These are phyloP conservation scores for Eupleurogrammus muticus DNA, from an alignment of 2,797 vertebrate genomes.

Conservation along the genomic window DNA sequence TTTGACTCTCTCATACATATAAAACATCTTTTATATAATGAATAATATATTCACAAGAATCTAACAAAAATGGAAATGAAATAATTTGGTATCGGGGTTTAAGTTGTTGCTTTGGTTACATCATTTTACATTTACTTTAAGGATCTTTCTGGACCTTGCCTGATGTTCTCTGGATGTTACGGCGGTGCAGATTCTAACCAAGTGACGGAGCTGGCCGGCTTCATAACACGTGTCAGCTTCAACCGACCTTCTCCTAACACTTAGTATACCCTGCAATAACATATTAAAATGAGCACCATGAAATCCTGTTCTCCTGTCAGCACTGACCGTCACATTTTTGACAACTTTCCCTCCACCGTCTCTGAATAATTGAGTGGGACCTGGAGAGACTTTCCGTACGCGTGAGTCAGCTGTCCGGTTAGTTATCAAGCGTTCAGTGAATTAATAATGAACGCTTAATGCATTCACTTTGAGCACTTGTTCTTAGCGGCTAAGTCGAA, in stretches of 20 bases:
- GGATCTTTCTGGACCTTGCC: slow-evolving; percentile 20
- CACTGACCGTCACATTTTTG: slow-evolving; percentile 17
- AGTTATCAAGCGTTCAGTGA: slow-evolving; percentile 21
- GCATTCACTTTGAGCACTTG: slow-evolving; percentile 26
- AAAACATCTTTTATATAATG: too few species aligned
- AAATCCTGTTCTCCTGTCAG: background rate
- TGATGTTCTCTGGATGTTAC: slow-evolving; percentile 63
- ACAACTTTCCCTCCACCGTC: background rate
- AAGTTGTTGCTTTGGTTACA: background rate
- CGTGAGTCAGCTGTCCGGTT: slow-evolving; percentile 27
- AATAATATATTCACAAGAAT: too few species aligned
- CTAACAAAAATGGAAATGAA: too few species aligned
- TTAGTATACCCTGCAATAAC: slow-evolving; percentile 46
- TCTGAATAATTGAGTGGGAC: slow-evolving; percentile 33
- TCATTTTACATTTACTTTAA: slow-evolving; percentile 7
- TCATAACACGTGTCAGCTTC: slow-evolving; percentile 34
- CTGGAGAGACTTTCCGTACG: slow-evolving; percentile 16
- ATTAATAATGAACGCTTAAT: slow-evolving; percentile 40
- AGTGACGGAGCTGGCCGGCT: slow-evolving; percentile 47
- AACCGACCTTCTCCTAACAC: slow-evolving; percentile 41
- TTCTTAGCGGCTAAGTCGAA: slow-evolving; percentile 22
- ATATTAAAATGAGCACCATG: slow-evolving; percentile 5
- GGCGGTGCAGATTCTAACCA: slow-evolving; percentile 64
- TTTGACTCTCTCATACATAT: too few species aligned
- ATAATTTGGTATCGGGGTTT: background rate